Conservation (phyloP, 1,140 invertebrate species). For the Cheumatopsyche charites region DNA sequence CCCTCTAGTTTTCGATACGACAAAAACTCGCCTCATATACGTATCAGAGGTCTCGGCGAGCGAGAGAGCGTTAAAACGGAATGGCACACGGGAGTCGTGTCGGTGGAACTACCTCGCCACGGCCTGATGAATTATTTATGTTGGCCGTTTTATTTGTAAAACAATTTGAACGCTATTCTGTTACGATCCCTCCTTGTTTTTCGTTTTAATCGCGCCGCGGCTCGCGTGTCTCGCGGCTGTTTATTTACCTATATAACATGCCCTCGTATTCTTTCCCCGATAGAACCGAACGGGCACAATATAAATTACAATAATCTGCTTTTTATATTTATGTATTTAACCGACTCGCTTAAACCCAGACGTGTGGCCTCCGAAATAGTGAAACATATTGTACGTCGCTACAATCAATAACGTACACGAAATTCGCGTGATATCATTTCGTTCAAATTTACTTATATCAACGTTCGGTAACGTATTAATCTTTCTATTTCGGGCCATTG, state of each 20-base stretch:
- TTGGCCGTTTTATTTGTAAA: slow-evolving; percentile 45
- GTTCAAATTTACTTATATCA: background rate
- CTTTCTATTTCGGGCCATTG: background rate
- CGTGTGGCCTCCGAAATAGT: background rate
- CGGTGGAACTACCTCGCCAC: slow-evolving; percentile 11
- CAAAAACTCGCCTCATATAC: background rate
- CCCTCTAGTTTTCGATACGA: background rate
- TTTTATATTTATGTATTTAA: slow-evolving; percentile 26
- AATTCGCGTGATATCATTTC: background rate
- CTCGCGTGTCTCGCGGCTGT: slow-evolving; percentile 44
- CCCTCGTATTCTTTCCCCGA: slow-evolving; percentile 19
- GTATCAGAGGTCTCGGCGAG: background rate
- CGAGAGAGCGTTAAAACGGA: background rate
- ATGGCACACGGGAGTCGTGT: background rate
- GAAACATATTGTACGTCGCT: too few species aligned
- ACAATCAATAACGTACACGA: slow-evolving; percentile 40
- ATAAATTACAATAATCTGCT: slow-evolving; percentile 46
- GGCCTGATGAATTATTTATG: slow-evolving; percentile 44
- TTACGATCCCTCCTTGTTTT: slow-evolving; percentile 44
- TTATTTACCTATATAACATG: slow-evolving; percentile 41
- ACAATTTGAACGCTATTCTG: slow-evolving; percentile 46
- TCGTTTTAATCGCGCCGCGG: slow-evolving; percentile 37
- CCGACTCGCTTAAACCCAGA: slow-evolving; percentile 26
- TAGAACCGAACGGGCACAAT: slow-evolving; percentile 1
- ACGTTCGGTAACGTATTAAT: too few species aligned